phyloP scores from a whole-genome alignment of 2,113 vertebrate genomes.

The Limnothrissa miodon region DNA sequence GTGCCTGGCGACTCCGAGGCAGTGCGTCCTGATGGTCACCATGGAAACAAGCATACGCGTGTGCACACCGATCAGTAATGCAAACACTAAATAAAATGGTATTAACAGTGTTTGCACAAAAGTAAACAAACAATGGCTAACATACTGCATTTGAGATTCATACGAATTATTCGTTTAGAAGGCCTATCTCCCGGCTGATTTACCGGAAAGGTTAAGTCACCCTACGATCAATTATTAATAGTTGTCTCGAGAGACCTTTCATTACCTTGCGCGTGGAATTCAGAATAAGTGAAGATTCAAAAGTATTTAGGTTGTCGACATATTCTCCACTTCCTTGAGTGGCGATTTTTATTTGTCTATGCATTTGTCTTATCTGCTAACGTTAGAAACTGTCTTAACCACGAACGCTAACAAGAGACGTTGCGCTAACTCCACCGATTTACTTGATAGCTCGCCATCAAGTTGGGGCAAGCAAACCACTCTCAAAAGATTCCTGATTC shows the following conservation, averaged over 20 bases:
- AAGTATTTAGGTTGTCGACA: neutral
- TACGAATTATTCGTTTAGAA: too few species aligned
- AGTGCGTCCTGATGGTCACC: constrained; percentile 61
- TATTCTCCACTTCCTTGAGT: neutral
- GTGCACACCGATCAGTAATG: neutral
- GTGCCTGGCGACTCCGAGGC: constrained; percentile 22
- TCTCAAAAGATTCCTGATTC: too few species aligned
- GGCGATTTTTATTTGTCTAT: too few species aligned
- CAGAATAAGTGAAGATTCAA: neutral
- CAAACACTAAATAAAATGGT: neutral
- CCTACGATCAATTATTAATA: neutral
- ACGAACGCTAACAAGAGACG: too few species aligned
- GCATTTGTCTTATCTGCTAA: too few species aligned
- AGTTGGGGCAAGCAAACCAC: neutral
- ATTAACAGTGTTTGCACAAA: neutral
- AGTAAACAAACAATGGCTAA: neutral
- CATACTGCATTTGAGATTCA: too few species aligned
- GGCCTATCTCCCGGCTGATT: too few species aligned
- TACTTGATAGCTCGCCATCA: neutral
- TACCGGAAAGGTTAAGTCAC: neutral
- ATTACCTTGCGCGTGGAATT: neutral
- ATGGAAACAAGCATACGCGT: constrained; percentile 61
- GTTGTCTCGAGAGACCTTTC: neutral
- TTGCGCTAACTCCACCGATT: too few species aligned
- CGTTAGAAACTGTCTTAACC: too few species aligned